phyloP scores from a whole-genome alignment of 2,113 vertebrate species.

The Pristiophorus japonicus region DNA sequence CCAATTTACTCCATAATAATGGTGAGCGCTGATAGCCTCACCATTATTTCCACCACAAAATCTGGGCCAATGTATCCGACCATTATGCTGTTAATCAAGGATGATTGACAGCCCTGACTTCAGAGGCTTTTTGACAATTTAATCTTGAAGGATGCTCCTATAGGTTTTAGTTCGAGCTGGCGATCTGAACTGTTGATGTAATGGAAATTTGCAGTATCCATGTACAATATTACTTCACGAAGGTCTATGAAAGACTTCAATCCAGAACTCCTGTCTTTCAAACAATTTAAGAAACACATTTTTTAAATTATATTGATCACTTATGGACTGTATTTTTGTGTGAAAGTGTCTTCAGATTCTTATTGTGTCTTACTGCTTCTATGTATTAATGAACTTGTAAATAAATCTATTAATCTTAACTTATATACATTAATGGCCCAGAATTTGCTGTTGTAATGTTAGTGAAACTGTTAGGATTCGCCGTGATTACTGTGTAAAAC shows the following conservation, averaged over 20 bases:
- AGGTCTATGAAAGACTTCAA: neutral
- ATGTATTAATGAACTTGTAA: neutral
- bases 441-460: too few relatives aligned
- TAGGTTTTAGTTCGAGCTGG: neutral
- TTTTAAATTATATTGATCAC: neutral
- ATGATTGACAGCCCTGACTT: neutral
- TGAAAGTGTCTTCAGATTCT: neutral
- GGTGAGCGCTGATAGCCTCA: too few relatives aligned
- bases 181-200: neutral
- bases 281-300: neutral
- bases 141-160: neutral
- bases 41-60: neutral
- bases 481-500: too few relatives aligned
- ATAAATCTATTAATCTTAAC: neutral
- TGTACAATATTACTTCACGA: neutral
- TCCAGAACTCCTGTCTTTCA: neutral
- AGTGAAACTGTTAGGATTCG: too few relatives aligned
- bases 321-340: neutral
- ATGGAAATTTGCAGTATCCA: neutral
- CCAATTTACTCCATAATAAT: neutral
- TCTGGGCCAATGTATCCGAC: neutral
- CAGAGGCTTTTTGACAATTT: neutral
- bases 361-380: too few relatives aligned
- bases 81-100: neutral
- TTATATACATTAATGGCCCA: neutral